Percentiles rank a stretch among this genome's conserved stretches.
Evolutionary conservation across 2,888 invertebrate genomes (phyloP).

Genomic region (Stegophylla sp.): DNA sequence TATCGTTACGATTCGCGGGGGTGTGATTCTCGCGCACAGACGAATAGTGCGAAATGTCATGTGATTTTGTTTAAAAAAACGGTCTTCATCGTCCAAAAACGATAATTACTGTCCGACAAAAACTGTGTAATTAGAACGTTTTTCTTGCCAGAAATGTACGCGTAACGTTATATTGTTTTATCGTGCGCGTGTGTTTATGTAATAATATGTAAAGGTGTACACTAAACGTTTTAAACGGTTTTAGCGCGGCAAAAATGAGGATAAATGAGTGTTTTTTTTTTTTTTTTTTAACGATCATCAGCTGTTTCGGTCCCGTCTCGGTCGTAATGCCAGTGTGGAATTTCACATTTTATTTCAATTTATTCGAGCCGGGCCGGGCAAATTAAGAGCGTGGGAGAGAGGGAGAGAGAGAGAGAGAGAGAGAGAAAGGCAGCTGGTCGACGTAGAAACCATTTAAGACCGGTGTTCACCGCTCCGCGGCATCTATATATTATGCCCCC

Average conservation of each 20-base stretch:
- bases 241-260: neutral
- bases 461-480: neutral
- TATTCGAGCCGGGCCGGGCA: neutral
- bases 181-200: too few species aligned
- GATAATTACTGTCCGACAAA: too few species aligned
- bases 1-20: too few species aligned
- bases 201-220: too few species aligned
- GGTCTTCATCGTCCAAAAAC: too few species aligned
- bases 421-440: constrained; percentile 15
- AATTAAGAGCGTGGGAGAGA: neutral
- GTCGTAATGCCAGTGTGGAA: neutral
- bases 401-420: too few species aligned
- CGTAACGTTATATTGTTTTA: too few species aligned
- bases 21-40: too few species aligned
- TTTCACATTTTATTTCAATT: constrained; percentile 35
- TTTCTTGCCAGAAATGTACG: neutral
- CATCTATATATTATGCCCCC: neutral
- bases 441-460: constrained; percentile 1
- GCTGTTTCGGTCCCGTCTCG: neutral
- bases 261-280: neutral
- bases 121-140: neutral
- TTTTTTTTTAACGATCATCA: constrained; percentile 29
- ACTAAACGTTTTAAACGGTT: neutral
- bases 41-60: too few species aligned
- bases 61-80: too few species aligned